Evolutionary conservation across 2,888 invertebrate species (phyloP).

Genomic region (Trichopoda pennipes): DNA sequence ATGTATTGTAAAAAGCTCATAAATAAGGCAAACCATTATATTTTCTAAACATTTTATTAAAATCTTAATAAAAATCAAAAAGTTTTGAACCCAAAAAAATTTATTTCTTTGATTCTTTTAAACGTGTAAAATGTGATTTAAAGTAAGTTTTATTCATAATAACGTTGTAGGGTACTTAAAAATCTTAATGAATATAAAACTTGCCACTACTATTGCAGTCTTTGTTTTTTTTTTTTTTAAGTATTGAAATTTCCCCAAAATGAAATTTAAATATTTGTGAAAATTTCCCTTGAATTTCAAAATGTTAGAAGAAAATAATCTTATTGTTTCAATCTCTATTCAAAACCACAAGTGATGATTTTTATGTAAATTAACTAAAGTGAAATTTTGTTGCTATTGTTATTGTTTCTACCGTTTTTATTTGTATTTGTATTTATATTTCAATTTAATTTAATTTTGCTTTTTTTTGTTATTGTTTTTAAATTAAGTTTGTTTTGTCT

Average conservation of each 20-base stretch:
- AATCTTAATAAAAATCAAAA: too few relatives aligned
- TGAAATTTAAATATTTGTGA: too few relatives aligned
- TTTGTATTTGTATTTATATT: neutral
- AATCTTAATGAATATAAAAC: neutral
- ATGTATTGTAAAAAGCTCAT: too few relatives aligned
- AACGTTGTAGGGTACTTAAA: neutral
- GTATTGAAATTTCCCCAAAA: neutral
- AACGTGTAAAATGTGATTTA: too few relatives aligned
- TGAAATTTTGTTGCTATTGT: constrained; percentile 50
- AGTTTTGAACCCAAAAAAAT: too few relatives aligned
- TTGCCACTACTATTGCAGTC: neutral
- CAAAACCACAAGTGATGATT: constrained; percentile 7
- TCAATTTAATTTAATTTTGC: neutral
- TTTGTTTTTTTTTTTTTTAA: constrained; percentile 10
- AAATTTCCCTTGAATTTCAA: constrained; percentile 5
- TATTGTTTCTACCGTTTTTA: neutral
- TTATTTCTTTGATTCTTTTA: too few relatives aligned
- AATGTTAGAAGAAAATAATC: constrained; percentile 32
- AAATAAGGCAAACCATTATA: too few relatives aligned
- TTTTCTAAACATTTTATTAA: too few relatives aligned
- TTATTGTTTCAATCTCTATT: constrained; percentile 18
- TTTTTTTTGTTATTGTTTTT: too few relatives aligned
- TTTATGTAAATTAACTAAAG: constrained; percentile 49
- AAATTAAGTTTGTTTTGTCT: neutral
- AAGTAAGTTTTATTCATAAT: too few relatives aligned